phyloP scores from a whole-genome alignment of 1,140 invertebrate genomes.

The Panagrolaimus sp. region DNA sequence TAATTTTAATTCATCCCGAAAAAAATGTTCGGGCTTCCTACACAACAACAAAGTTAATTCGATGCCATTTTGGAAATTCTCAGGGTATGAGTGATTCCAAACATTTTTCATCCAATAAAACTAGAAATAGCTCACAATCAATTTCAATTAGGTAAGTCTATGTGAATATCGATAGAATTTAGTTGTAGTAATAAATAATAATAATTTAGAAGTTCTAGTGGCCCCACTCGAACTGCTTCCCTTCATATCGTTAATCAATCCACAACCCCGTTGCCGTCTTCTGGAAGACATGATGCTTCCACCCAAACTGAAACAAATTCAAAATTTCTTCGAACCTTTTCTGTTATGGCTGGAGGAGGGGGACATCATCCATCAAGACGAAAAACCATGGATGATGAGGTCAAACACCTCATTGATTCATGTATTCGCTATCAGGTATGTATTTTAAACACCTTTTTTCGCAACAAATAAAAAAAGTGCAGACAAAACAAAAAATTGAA shows the following conservation, averaged over 20 bases:
- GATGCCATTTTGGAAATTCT: slow-evolving; percentile 70
- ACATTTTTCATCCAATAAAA: slow-evolving; percentile 53
- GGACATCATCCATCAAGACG: not conserved
- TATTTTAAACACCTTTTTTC: too few species aligned
- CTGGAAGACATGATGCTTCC: slow-evolving; percentile 15
- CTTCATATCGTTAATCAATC: slow-evolving; percentile 43
- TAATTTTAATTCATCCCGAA: slow-evolving; percentile 72
- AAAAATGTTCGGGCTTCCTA: slow-evolving; percentile 74
- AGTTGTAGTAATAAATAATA: not conserved
- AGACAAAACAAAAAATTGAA: not conserved
- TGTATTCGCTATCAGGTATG: slow-evolving; percentile 52
- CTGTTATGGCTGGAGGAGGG: slow-evolving; percentile 37
- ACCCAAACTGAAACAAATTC: slow-evolving; percentile 17
- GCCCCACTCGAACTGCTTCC: slow-evolving; percentile 48
- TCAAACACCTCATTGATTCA: slow-evolving; percentile 51
- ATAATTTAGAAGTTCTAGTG: slow-evolving; percentile 5
- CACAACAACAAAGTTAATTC: slow-evolving; percentile 72
- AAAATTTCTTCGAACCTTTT: slow-evolving; percentile 49
- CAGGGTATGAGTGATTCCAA: slow-evolving; percentile 54
- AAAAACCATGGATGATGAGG: slow-evolving; percentile 53
- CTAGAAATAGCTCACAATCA: slow-evolving; percentile 59
- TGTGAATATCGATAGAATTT: not conserved
- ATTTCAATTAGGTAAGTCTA: slow-evolving; percentile 70
- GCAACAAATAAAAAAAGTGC: not conserved
- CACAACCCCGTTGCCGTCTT: not conserved